These are phyloP conservation scores for Asarcornis scutulata DNA, from an alignment of 2,113 vertebrate genomes.

Conservation along the genomic window DNA sequence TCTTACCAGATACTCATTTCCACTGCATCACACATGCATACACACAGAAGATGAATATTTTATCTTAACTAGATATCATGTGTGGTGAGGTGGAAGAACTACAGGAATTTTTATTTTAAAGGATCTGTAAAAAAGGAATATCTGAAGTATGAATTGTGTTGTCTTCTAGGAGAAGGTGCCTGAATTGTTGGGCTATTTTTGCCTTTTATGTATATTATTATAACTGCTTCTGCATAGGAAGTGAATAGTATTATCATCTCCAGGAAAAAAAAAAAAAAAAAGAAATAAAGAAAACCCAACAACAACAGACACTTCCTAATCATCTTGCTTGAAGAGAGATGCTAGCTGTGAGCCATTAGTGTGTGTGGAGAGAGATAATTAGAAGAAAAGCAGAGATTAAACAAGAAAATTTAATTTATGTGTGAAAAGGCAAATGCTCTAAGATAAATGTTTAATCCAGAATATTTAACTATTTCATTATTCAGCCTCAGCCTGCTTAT, in stretches of 20 bases:
- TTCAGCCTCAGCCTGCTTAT: neutral
- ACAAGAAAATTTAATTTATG: slow-evolving; percentile 68
- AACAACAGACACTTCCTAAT: slow-evolving; percentile 40
- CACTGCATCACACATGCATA: neutral
- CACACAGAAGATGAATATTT: neutral
- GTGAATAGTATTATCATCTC: neutral
- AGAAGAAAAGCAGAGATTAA: slow-evolving; percentile 67
- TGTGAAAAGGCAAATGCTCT: slow-evolving; percentile 21
- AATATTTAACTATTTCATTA: slow-evolving; percentile 48
- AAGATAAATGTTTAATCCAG: slow-evolving; percentile 40
- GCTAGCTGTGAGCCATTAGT: slow-evolving; percentile 48
- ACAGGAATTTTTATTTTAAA: neutral
- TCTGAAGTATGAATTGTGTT: neutral
- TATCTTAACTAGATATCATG: neutral
- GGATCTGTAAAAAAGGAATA: neutral
- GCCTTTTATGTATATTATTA: neutral
- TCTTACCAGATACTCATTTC: neutral
- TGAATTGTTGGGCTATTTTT: neutral
- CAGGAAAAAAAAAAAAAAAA: neutral
- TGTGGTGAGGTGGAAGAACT: neutral
- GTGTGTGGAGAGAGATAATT: slow-evolving; percentile 65
- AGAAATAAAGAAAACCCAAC: neutral
- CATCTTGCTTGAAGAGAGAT: slow-evolving; percentile 48
- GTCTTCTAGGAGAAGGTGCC: neutral
- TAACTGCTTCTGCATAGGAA: neutral